Evolutionary conservation across 1,140 invertebrate genomes (phyloP).

Genomic region (Drosophila ogumai): DNA sequence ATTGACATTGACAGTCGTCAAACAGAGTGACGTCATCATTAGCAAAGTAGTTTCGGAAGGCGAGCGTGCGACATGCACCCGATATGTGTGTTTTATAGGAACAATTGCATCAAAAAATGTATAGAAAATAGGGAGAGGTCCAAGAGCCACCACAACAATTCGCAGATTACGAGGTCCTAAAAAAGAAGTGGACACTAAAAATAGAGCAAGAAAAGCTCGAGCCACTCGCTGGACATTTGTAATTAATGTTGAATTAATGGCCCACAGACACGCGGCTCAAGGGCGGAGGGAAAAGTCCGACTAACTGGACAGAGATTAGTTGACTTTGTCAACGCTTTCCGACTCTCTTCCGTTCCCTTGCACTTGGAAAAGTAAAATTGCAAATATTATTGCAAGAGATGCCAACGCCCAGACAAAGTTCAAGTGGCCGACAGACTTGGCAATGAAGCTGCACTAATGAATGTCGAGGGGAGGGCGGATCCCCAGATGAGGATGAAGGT

Average conservation of each 20-base stretch:
- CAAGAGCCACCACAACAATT: constrained; percentile 15
- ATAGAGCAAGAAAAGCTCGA: constrained; percentile 32
- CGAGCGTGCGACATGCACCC: constrained; percentile 26
- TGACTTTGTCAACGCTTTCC: constrained; percentile 44
- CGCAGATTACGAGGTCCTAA: constrained; percentile 36
- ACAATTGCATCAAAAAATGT: constrained; percentile 24
- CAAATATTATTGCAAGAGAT: constrained; percentile 38
- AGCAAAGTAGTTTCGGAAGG: not conserved
- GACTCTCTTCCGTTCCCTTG: not conserved
- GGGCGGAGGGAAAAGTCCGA: not conserved
- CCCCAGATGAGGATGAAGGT: constrained; percentile 5
- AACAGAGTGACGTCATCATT: constrained; percentile 30
- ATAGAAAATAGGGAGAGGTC: constrained; percentile 9
- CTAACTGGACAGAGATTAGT: constrained; percentile 44
- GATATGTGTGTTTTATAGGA: constrained; percentile 1
- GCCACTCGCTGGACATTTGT: constrained; percentile 35
- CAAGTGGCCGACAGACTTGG: constrained; percentile 48
- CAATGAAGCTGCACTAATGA: constrained; percentile 52
- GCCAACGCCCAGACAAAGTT: constrained; percentile 55
- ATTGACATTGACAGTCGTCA: constrained; percentile 46
- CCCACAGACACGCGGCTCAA: constrained; percentile 25
- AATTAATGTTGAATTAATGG: constrained; percentile 52
- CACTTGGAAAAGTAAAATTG: constrained; percentile 32
- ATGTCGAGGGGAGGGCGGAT: not conserved
- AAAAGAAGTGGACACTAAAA: constrained; percentile 35